Evolutionary conservation across 2,113 vertebrate genomes (phyloP), one percentile per base, ranked within the genome.

Genomic region (Caloenas nicobarica): DNA sequence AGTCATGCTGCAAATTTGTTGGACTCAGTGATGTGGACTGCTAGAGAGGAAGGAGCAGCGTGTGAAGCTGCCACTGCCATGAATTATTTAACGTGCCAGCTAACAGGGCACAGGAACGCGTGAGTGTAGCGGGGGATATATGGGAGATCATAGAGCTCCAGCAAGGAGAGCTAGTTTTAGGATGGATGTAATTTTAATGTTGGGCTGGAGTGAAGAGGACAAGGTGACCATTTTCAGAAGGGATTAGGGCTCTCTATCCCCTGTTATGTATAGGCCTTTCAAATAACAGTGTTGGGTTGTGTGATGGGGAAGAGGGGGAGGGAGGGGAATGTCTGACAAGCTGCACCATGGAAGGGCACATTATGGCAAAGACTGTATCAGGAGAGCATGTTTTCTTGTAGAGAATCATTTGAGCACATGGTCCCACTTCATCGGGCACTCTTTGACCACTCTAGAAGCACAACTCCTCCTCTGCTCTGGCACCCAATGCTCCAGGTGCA

Each of bases 1-100:
- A 96, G 88, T 93, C 93, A 96, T 69, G 81, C 91, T 87, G 80
- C 80, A 94, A 29, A 87, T 95, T 72, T 92, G 87, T 61, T 94
- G 69, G 83, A 89, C 57, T 83, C 50, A 65, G 64, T 93, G 86
- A 86, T 93, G 80, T 82, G 58, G 81, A 93, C 80, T 82, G 83
- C 53, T 76, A 81, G 61, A 76, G 72, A 76, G 25, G 81, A 81
- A 87, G 70, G 73, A 91, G 71, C 65, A 87, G 61, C 61, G 69
- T 89, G 61, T 79, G 91, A 91, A 91, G 62, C 81, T 86, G 88
- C 61, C n/a, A 58, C 57, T 76, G 83, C 77, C 54, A 65, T 58
- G 50, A 89, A 85, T 88, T 88, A 76, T 91, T 96, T 44, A 92
- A 83, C 2, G 5, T 1, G 7, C 13, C 79, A 48, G 84, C 48